These are phyloP conservation scores for Ascaphus truei DNA, from an alignment of 2,113 vertebrate genomes.

Conservation along the genomic window DNA sequence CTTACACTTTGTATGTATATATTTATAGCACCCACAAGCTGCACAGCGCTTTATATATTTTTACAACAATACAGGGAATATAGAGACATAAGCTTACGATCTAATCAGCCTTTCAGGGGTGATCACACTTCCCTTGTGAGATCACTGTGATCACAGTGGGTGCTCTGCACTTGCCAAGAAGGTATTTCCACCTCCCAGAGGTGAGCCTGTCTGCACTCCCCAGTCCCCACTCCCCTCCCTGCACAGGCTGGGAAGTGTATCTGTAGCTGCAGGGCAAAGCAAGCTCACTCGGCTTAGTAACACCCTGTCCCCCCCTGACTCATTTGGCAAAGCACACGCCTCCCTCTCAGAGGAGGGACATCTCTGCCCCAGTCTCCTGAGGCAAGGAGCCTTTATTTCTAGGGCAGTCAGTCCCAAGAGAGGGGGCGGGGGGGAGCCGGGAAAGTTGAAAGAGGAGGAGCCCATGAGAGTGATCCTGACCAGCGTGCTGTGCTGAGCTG, in stretches of 20 bases:
- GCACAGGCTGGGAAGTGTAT: background rate
- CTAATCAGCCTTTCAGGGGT: too few relatives aligned
- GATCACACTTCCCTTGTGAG: too few relatives aligned
- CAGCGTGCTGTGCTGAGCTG: background rate
- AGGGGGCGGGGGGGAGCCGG: conserved; percentile 4
- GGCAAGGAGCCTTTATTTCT: background rate
- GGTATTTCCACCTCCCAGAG: background rate
- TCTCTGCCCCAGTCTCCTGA: background rate
- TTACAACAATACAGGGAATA: too few relatives aligned
- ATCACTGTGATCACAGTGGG: too few relatives aligned
- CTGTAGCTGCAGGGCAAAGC: background rate
- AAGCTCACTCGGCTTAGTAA: background rate
- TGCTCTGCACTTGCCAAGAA: background rate
- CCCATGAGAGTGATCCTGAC: background rate
- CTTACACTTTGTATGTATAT: too few relatives aligned
- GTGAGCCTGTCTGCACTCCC: background rate
- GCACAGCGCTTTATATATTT: too few relatives aligned
- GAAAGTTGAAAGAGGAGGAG: conserved; percentile 29
- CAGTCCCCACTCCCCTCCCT: background rate
- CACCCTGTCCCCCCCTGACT: background rate
- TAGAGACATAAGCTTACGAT: too few relatives aligned
- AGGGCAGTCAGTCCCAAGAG: conserved; percentile 19
- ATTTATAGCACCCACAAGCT: too few relatives aligned
- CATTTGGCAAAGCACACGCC: background rate
- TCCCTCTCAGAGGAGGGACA: background rate